Base-by-base conservation (phyloP, 2,113 vertebrate genomes). In the Puntigrus tetrazona region DNA sequence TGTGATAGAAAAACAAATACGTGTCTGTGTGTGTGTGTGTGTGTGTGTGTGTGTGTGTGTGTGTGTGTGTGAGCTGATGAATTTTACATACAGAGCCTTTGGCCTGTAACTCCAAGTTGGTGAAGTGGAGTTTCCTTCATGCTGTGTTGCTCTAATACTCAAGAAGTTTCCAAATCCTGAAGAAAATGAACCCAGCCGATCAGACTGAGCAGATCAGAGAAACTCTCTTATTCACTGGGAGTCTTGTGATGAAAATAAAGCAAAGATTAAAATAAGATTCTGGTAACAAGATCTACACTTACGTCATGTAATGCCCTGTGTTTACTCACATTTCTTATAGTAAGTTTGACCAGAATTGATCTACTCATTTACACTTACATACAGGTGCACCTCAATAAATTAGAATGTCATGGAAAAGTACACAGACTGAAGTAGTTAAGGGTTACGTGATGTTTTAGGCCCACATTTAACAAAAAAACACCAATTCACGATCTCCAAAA, bases 101-200 rank as follows among this genome's bases (percentile, higher is more conserved):
- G 89, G 89, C 88, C 88, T 90, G 77, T 88, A 34, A 47, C 87
- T 81, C 90, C 83, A 85, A 90, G 89, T 89, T 52, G 25, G 25
- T 16, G 78, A 82, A 81, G 85, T 86, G 86, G 90, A 90, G 91
- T 92, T 89, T 87, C 84, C 89, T 90, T 91, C 86, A 89, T 84
- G 84, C 81, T 91, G 94, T 93, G 91, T 92, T 93, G 92, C 89
- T 88, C 93, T 92, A 91, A 88, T 90, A 91, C 92, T 92, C 92
- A 82, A 84, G 90, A 85, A 90, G 85, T 84, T 86, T 79, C 89
- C 91, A 88, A 91, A 89, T 92, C 88, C 91, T 4, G 83, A 27
- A 63, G 78, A 50, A 86, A 83, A 86, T 74, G 59, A 90, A 89
- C 47, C 81, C 69, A 82, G 34, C 34, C 22, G 84, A 91, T 90